Percentiles rank a stretch among this genome's conserved stretches.
Evolutionary conservation across 2,113 vertebrate genomes (phyloP).

Genomic region (Centropristis striata): DNA sequence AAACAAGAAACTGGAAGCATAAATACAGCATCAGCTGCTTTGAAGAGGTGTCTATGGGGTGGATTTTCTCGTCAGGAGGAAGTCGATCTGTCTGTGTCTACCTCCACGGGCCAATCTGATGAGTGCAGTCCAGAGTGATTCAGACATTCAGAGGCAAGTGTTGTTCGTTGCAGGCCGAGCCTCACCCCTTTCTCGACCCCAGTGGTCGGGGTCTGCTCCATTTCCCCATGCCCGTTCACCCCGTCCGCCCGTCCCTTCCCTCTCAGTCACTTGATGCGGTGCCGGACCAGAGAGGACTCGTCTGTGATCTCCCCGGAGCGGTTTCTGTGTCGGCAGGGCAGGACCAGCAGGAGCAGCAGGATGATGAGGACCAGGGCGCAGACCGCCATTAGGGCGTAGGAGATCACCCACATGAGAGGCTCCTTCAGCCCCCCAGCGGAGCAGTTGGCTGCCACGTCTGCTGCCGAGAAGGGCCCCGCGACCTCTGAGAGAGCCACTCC

Average conservation of each 20-base stretch:
- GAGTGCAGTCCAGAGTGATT: slow-evolving; percentile 49
- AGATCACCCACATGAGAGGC: slow-evolving; percentile 92
- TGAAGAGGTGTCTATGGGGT: slow-evolving; percentile 34
- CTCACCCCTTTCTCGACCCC: slow-evolving; percentile 32
- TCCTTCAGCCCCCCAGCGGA: slow-evolving; percentile 81
- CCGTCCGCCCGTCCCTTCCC: slow-evolving; percentile 6
- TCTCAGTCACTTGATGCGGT: slow-evolving; percentile 94
- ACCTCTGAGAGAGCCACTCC: slow-evolving; percentile 90
- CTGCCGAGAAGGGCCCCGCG: slow-evolving; percentile 91
- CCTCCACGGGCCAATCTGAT: slow-evolving; percentile 31
- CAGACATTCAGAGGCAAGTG: slow-evolving; percentile 11
- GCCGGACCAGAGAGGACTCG: slow-evolving; percentile 93
- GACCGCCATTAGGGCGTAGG: slow-evolving; percentile 92
- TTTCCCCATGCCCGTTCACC: slow-evolving; percentile 6
- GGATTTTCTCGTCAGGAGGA: slow-evolving; percentile 55
- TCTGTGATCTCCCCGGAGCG: slow-evolving; percentile 90
- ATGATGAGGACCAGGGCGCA: slow-evolving; percentile 90
- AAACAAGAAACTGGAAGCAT: slow-evolving; percentile 4
- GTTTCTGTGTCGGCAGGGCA: slow-evolving; percentile 82
- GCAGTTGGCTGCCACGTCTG: slow-evolving; percentile 90
- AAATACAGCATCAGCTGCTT: slow-evolving; percentile 16
- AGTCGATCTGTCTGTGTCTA: slow-evolving; percentile 32
- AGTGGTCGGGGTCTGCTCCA: slow-evolving; percentile 7
- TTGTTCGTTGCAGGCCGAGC: slow-evolving; percentile 12
- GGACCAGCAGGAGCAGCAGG: slow-evolving; percentile 88